These are phyloP conservation scores for Dendronephthya gigantea DNA, from an alignment of 64 coral and sea anemone species.

Conservation along the genomic window DNA sequence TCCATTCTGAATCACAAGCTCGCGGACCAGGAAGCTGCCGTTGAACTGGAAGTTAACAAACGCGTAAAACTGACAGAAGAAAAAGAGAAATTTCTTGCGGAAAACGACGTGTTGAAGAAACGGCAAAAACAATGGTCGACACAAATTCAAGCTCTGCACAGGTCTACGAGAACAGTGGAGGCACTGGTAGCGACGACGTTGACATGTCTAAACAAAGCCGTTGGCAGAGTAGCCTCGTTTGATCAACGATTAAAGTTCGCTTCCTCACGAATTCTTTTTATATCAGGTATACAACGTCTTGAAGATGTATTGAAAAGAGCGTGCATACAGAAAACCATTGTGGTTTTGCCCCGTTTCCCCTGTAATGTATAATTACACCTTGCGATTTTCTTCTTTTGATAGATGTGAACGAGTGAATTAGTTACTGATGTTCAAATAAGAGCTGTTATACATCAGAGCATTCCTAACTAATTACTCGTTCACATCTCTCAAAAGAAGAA, in stretches of 20 bases:
- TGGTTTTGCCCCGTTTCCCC: no score
- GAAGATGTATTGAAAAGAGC: no score
- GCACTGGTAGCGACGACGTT: neutral
- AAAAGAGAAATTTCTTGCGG: conserved; percentile 23
- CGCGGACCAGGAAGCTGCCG: neutral
- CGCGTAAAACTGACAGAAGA: neutral
- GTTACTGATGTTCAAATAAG: no score
- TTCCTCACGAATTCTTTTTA: conserved; percentile 55
- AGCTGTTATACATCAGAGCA: no score
- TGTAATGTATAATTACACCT: no score
- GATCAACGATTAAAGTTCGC: conserved; percentile 69
- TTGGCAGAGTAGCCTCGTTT: conserved; percentile 12
- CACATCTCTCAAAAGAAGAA: no score
- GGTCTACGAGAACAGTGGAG: conserved; percentile 18
- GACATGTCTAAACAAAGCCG: neutral
- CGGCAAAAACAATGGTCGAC: neutral
- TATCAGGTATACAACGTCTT: conserved; percentile 44
- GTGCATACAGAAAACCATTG: no score
- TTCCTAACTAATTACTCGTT: no score
- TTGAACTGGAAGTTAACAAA: neutral
- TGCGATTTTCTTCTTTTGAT: no score
- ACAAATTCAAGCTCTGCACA: neutral
- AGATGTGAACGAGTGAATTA: no score
- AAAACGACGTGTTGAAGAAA: conserved; percentile 20
- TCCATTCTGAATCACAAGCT: neutral